phyloP scores from a whole-genome alignment of 92 coral and sea anemone genomes.

The Palythoa heliodiscus region DNA sequence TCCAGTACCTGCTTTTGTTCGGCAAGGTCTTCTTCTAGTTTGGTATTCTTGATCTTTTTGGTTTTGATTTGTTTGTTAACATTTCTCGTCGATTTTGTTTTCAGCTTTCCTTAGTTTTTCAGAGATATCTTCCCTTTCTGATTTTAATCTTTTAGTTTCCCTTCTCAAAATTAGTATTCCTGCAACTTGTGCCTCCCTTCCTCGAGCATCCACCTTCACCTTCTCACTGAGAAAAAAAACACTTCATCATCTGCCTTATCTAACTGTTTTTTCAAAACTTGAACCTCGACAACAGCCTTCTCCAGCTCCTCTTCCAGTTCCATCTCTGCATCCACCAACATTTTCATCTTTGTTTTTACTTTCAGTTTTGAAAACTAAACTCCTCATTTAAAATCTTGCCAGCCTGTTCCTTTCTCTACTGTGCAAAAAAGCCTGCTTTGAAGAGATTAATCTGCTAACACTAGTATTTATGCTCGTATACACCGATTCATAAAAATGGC shows the following conservation, averaged over 20 bases:
- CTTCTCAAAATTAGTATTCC: constrained; percentile 7
- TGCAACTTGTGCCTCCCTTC: constrained; percentile 10
- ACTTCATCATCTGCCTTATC: constrained; percentile 30
- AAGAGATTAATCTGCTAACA: not conserved
- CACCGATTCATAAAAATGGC: not conserved
- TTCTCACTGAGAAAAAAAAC: constrained; percentile 17
- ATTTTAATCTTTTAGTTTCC: constrained; percentile 18
- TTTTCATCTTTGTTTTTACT: not conserved
- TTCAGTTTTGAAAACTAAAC: constrained; percentile 12
- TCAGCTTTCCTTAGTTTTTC: constrained; percentile 16
- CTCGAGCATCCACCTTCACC: constrained; percentile 23
- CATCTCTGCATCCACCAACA: constrained; percentile 17
- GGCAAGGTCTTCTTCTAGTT: constrained; percentile 28
- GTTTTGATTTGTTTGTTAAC: constrained; percentile 13
- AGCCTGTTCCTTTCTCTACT: not conserved
- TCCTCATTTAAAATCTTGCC: not conserved
- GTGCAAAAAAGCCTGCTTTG: not conserved
- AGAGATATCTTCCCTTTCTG: constrained; percentile 21
- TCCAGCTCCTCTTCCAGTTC: constrained; percentile 5
- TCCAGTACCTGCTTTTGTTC: constrained; percentile 1
- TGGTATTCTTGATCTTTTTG: not conserved
- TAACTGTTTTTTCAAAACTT: not conserved
- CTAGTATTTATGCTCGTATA: not conserved
- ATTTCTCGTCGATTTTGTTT: constrained; percentile 26
- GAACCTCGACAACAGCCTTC: not conserved